Evolutionary conservation across 2,113 vertebrate species (phyloP).

Genomic region (Micronisus gabar): DNA sequence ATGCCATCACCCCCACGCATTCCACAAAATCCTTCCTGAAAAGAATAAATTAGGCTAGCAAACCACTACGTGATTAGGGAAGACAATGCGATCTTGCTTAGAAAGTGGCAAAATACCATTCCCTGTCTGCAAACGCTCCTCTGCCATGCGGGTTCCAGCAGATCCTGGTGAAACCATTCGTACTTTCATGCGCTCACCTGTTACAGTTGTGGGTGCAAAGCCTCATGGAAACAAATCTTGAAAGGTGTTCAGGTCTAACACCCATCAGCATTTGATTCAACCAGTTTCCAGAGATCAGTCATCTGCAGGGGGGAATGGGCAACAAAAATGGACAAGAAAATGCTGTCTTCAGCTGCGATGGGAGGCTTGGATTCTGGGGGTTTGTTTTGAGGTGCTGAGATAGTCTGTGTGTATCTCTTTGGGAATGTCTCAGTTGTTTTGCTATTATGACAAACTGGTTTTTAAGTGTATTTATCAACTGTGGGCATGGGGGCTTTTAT

Average conservation of each 20-base stretch:
- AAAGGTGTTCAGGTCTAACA: background rate
- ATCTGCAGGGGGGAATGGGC: too few relatives aligned
- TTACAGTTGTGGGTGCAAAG: background rate
- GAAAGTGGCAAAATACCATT: background rate
- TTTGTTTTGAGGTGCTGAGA: background rate
- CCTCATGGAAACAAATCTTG: background rate
- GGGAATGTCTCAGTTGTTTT: background rate
- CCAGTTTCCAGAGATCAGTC: too few relatives aligned
- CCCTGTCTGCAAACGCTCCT: rapidly evolving
- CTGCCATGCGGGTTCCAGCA: rapidly evolving
- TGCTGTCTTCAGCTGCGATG: background rate
- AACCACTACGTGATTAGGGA: too few relatives aligned
- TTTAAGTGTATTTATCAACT: background rate
- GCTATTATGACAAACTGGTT: background rate
- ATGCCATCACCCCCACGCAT: too few relatives aligned
- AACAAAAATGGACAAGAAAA: background rate
- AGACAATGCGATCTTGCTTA: too few relatives aligned
- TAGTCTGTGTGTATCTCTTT: background rate
- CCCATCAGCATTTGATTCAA: rapidly evolving
- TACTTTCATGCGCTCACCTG: rapidly evolving
- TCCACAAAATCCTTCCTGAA: too few relatives aligned
- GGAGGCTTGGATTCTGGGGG: rapidly evolving
- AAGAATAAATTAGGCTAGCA: too few relatives aligned
- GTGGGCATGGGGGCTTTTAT: rapidly evolving
- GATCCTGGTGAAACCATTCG: rapidly evolving